Base-by-base conservation (phyloP, 2,888 invertebrate species). In the Drepana falcataria region DNA sequence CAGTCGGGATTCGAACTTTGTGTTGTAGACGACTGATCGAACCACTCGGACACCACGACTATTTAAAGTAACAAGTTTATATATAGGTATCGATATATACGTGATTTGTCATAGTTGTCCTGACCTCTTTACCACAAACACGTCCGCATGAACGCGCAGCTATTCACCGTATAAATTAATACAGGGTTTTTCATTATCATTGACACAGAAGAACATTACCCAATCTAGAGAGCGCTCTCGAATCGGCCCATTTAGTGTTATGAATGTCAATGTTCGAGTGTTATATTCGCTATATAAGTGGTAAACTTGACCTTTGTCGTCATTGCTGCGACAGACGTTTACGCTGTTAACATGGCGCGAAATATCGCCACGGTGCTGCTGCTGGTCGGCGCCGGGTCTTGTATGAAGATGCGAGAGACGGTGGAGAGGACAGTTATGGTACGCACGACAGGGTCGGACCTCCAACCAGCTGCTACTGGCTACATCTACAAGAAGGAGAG, bases 401-500 rank as follows among this genome's bases (percentile, higher is more conserved):
- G 86, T 65, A 87, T 88, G 83, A 83, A 88, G 66, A 87, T 85
- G 85, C 79, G 81, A 65, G 91, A 91, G 69, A 90, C 91, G 2
- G 89, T 91, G 1, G 86, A 90, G 60, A 77, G 91, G 61, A 92
- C 91, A 88, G 91, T 92, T 40, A 87, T 93, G 83, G 91, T 92
- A 48, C 86, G 92, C 54, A 92, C 91, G 56, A 87, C 91, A 0
- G 91, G 92, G 48, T 91, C 92, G 3, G 94, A 94, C 73, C 90
- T 93, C 44, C 92, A 92, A 59, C 91, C 92, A 0, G 93, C 93
- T 0, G 93, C 93, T 0, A 91, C 92, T 0, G 93, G 93, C 0
- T 94, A 92, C 74, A 87, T 92, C 47, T 92, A 92, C 73, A 89
- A 89, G 61, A 91, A 91, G 68, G 85, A 88, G 55, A 85, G 79